Evolutionary conservation across 2,797 vertebrate species (phyloP).

Genomic region (Sebastes taczanowskii): DNA sequence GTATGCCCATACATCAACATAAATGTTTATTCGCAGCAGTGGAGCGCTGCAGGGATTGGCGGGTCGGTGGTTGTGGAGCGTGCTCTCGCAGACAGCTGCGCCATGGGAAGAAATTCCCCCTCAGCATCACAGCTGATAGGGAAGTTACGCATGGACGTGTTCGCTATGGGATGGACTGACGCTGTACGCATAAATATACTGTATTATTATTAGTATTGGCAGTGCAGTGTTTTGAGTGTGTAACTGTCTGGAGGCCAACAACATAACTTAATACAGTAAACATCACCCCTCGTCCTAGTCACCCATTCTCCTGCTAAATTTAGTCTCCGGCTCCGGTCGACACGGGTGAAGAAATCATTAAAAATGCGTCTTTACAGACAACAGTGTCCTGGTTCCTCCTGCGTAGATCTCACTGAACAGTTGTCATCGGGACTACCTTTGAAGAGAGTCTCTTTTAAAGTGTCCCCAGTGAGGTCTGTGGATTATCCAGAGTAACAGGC

Average conservation of each 20-base stretch:
- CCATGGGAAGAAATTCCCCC: constrained; percentile 11
- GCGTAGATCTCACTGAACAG: neutral
- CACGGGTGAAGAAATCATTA: neutral
- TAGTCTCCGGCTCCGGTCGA: neutral
- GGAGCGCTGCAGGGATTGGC: neutral
- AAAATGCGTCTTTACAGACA: neutral
- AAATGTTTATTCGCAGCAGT: neutral
- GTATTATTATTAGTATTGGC: neutral
- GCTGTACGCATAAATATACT: neutral
- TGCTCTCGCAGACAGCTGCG: constrained; percentile 43
- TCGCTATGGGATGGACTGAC: neutral
- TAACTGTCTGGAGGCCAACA: neutral
- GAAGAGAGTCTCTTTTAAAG: neutral
- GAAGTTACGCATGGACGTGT: constrained; percentile 1
- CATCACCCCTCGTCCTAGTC: neutral
- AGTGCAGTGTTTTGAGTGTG: neutral
- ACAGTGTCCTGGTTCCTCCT: neutral
- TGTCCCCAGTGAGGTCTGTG: neutral
- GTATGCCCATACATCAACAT: constrained; percentile 2
- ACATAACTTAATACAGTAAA: neutral
- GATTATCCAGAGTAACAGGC: neutral
- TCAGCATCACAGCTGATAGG: constrained; percentile 17
- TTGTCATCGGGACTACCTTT: neutral
- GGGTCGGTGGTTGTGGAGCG: neutral
- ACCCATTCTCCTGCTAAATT: neutral